Evolutionary conservation across 2,888 invertebrate species (phyloP), one percentile per base, ranked within the genome.

Genomic region (Cloeon dipterum): DNA sequence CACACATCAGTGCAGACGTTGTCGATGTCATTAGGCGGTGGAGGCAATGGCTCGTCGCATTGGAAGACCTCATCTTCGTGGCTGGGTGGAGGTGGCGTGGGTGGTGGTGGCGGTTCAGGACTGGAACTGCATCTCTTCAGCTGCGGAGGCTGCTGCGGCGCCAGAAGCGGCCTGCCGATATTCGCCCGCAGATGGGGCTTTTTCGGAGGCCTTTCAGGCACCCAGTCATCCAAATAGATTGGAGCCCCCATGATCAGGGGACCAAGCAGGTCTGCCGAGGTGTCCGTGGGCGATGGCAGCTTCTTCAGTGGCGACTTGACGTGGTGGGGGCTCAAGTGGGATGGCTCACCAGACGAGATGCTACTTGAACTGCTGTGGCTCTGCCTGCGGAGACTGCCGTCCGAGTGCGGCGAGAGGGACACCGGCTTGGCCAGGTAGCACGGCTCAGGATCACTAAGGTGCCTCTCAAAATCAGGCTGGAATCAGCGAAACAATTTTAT

Each of bases 131-230:
- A 14, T 16, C 29, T 29, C 7, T 11, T 23, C 23, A 23, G 7
- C 11, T 11, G 7, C 11, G 7, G 8, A 23, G 23, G 23, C 8
- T 23, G 23, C 23, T 8, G 11, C 8, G n/a, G n/a, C n/a, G n/a
- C n/a, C 8, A n/a, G 23, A n/a, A n/a, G 23, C 25, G n/a, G 23
- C 25, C 8, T 10, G n/a, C 25, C n/a, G 8, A 8, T 23, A 16
- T n/a, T 55, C 4, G 55, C 58, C 45, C 70, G 51, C 40, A 74
- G 57, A 48, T 70, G 67, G 3, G 76, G 74, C 54, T 77, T 76
- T 54, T 79, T 79, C 3, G 78, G 78, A 10, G 79, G 79, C 43
- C 77, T 57, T 45, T 75, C 77, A 2, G 77, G 74, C 1, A 73
- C 69, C 67, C 71, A 73, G 45, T 71, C 70, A 44, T 71, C 71